Conservation (phyloP, 2,797 vertebrate genomes). For the Parauchenoglanis punctatus region DNA sequence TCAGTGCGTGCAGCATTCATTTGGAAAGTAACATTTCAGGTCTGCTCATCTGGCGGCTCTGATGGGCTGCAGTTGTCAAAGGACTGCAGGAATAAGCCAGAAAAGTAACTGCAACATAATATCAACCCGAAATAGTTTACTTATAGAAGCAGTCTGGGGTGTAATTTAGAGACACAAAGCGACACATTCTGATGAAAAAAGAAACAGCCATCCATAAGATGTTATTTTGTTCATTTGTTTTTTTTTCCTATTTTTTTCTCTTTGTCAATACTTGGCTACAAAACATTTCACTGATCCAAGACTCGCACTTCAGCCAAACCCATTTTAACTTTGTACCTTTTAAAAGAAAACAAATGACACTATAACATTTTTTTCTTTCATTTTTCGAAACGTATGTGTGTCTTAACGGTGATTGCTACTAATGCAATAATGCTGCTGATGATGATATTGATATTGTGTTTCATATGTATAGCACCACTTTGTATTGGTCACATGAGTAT, state of each 20-base stretch:
- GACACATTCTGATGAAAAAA: constrained; percentile 34
- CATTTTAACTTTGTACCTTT: background rate
- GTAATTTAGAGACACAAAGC: constrained; percentile 43
- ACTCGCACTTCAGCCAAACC: background rate
- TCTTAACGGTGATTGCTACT: background rate
- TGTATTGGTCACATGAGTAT: background rate
- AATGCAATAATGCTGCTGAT: background rate
- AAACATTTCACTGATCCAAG: background rate
- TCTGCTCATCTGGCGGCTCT: background rate
- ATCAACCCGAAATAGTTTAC: constrained; percentile 25
- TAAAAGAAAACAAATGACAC: background rate
- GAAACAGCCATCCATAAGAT: constrained; percentile 28
- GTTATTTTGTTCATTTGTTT: background rate
- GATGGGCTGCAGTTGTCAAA: background rate
- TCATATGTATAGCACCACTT: background rate
- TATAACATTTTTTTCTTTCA: background rate
- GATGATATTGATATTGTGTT: background rate
- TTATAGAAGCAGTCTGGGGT: constrained; percentile 1
- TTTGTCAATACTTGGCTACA: background rate
- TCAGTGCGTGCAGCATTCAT: background rate
- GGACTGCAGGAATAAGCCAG: background rate
- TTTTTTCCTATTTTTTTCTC: background rate
- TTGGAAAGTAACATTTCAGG: background rate
- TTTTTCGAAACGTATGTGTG: background rate
- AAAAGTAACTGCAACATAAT: constrained; percentile 39